These are phyloP conservation scores for Aphelenchoides bicaudatus DNA, from an alignment of 2,888 invertebrate species.

Conservation along the genomic window DNA sequence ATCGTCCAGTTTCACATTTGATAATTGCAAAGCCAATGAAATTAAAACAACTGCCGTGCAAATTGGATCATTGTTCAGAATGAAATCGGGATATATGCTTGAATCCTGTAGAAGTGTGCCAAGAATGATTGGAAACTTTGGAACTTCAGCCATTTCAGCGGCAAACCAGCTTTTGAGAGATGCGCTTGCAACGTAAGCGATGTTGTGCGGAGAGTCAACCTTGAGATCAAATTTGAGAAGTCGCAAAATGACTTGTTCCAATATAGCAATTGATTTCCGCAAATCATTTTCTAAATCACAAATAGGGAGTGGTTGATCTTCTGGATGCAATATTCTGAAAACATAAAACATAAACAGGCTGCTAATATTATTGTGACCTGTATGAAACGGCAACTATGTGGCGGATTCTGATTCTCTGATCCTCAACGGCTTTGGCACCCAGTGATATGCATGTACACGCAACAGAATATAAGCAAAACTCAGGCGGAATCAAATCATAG, in stretches of 20 bases:
- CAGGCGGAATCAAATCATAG: neutral
- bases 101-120: conserved; percentile 16
- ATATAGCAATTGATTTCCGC: neutral
- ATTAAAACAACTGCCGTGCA: conserved; percentile 2
- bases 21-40: conserved; percentile 4
- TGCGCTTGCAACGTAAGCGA: conserved; percentile 1
- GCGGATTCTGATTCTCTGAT: conserved; percentile 2
- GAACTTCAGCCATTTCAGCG: neutral
- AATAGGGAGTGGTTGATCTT: conserved; percentile 4
- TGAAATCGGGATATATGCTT: conserved; percentile 12
- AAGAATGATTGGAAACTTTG: neutral
- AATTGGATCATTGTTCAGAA: neutral
- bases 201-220: conserved; percentile 9
- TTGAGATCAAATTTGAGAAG: conserved; percentile 13
- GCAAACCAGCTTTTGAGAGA: conserved; percentile 4
- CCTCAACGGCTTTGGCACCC: conserved; percentile 12
- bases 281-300: conserved; percentile 7
- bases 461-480: conserved; percentile 7
- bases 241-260: conserved; percentile 11
- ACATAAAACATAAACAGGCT: conserved; percentile 8
- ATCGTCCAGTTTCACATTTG: neutral
- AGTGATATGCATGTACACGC: conserved; percentile 13
- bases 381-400: conserved; percentile 9
- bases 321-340: conserved; percentile 18
- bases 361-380: neutral